Evolutionary conservation across 2,113 vertebrate species (phyloP).

Genomic region (Gavialis gangeticus): DNA sequence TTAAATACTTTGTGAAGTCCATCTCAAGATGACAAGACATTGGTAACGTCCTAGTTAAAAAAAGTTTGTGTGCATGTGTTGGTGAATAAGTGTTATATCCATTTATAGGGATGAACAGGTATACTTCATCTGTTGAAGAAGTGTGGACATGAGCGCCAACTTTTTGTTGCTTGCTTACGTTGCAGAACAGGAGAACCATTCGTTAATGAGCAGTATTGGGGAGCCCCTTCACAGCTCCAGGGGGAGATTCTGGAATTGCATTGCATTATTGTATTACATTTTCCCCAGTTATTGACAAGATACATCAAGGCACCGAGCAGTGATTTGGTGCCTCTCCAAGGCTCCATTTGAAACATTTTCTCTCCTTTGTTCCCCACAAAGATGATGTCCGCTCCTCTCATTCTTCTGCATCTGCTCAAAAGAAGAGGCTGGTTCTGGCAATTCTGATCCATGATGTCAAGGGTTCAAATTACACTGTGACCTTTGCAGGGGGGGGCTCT

Average conservation of each 20-base stretch:
- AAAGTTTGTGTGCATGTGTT: too few relatives aligned
- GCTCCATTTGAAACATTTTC: neutral
- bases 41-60: too few relatives aligned
- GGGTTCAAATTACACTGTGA: too few relatives aligned
- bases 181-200: neutral
- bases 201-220: neutral
- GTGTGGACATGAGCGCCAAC: neutral
- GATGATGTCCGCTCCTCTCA: neutral
- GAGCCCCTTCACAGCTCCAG: neutral
- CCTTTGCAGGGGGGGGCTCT: too few relatives aligned
- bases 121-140: too few relatives aligned
- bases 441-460: neutral
- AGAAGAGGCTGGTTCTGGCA: neutral
- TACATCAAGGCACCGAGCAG: neutral
- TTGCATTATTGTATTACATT: fast-evolving
- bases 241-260: neutral
- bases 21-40: too few relatives aligned
- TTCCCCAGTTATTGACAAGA: too few relatives aligned
- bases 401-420: neutral
- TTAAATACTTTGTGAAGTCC: too few relatives aligned
- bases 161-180: neutral
- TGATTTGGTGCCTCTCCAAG: neutral
- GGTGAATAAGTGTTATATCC: too few relatives aligned
- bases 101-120: too few relatives aligned
- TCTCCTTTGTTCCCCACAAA: neutral